Percentiles rank a stretch among this genome's conserved stretches.
These are phyloP conservation scores for Manduca sexta DNA, from an alignment of 1,140 invertebrate genomes.

Conservation along the genomic window DNA sequence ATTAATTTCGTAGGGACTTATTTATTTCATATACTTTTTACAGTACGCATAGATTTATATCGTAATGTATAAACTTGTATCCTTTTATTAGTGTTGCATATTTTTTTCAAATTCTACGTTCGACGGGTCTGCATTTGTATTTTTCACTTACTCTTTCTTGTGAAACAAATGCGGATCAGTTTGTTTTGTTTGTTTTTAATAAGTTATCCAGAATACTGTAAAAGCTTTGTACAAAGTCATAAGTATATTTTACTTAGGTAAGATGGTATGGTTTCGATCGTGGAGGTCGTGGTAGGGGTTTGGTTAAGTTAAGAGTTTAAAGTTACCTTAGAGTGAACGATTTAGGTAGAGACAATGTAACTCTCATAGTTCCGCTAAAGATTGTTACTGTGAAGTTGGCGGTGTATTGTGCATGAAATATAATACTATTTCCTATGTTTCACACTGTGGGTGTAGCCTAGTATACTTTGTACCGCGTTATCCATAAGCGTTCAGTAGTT, in stretches of 20 bases:
- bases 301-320: slow-evolving; percentile 50
- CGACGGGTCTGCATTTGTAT: background rate
- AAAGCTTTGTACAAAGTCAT: slow-evolving; percentile 6
- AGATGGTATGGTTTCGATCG: slow-evolving; percentile 41
- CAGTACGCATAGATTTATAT: too few species aligned
- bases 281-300: slow-evolving; percentile 46
- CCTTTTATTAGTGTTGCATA: too few species aligned
- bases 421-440: too few species aligned
- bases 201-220: slow-evolving; percentile 73
- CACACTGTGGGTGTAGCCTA: too few species aligned
- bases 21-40: background rate
- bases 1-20: slow-evolving; percentile 5
- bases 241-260: slow-evolving; percentile 19
- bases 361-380: slow-evolving; percentile 39
- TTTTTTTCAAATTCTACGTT: background rate
- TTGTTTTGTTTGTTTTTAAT: slow-evolving; percentile 37
- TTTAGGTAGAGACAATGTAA: slow-evolving; percentile 40
- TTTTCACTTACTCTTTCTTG: too few species aligned
- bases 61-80: too few species aligned
- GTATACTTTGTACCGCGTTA: too few species aligned
- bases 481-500: too few species aligned
- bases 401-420: background rate
- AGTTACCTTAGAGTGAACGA: slow-evolving; percentile 39
- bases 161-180: background rate
- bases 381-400: slow-evolving; percentile 22